Conservation (phyloP, 2,888 invertebrate species). For the Phoronis australis region DNA sequence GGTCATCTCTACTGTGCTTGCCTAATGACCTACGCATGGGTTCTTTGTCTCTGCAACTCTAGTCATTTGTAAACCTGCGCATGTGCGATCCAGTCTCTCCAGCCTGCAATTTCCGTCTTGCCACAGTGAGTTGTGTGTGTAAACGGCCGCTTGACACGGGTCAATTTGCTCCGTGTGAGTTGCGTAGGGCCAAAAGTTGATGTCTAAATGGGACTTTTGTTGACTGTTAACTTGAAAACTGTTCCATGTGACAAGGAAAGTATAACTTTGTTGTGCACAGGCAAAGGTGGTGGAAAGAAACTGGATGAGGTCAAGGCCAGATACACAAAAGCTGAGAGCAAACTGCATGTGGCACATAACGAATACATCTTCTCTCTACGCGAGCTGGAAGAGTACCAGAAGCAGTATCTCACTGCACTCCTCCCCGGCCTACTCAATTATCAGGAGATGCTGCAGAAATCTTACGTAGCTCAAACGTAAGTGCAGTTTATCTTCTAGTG, state of each 20-base stretch:
- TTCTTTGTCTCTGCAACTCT: too few relatives aligned
- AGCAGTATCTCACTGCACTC: slow-evolving; percentile 76
- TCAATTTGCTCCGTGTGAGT: too few relatives aligned
- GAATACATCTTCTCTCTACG: slow-evolving; percentile 85
- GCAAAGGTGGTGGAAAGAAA: slow-evolving; percentile 79
- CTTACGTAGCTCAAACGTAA: slow-evolving; percentile 78
- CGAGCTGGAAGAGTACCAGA: slow-evolving; percentile 87
- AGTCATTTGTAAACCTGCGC: too few relatives aligned
- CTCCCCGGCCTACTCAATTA: slow-evolving; percentile 81
- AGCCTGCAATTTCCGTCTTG: too few relatives aligned
- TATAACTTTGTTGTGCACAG: slow-evolving; percentile 47
- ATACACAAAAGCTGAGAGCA: slow-evolving; percentile 83
- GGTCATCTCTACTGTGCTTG: too few relatives aligned
- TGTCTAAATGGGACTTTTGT: too few relatives aligned
- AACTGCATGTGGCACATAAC: slow-evolving; percentile 87
- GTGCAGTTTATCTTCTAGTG: slow-evolving; percentile 16
- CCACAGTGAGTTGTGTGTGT: too few relatives aligned
- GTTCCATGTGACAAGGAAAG: not conserved
- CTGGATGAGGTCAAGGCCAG: slow-evolving; percentile 86
- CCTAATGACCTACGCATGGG: too few relatives aligned
- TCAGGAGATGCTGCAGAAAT: slow-evolving; percentile 83
- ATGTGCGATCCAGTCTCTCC: too few relatives aligned
- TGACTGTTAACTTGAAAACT: too few relatives aligned
- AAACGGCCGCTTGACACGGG: too few relatives aligned
- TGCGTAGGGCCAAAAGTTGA: too few relatives aligned